Evolutionary conservation across 30 jellyfish, hydroid and myxozoan species (phyloP), one percentile per base, ranked within the genome.

Genomic region (Mastigias papua): DNA sequence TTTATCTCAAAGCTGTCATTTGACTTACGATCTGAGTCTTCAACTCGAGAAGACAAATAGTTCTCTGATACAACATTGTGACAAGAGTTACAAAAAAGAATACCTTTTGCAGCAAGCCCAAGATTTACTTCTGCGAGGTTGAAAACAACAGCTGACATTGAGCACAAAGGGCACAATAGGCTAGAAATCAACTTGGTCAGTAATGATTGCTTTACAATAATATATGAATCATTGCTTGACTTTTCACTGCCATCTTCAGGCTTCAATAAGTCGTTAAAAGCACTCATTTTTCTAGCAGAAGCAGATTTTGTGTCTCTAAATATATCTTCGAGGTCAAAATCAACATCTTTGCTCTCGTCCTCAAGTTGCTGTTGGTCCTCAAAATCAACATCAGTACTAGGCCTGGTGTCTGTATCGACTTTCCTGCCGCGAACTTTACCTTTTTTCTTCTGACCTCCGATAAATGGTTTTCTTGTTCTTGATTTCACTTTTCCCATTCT

Each of bases 1-100:
- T 83, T 83, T 21, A 78, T 25, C 8, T 78, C 80, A 75, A 75
- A 57, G 31, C 76, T 28, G n/a, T 33, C 37, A 42, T n/a, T n/a
- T n/a, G n/a, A n/a, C n/a, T n/a, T n/a, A n/a, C n/a, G n/a, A n/a
- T n/a, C n/a, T n/a, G n/a, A 29, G 31, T 29, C 64, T 62, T 29
- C 48, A 46, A 20, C 48, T 46, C 22, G 50, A 31, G 46, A 72
- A 72, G 11, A 48, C 73, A 74, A 51, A 49, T 21, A 72, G 86
- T 67, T 74, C 86, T 4, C 80, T 10, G 4, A 68, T 62, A 31
- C 28, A 26, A 10, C 57, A 8, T 26, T 68, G 62, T 32, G 25
- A 62, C 80, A 68, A 68, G 13, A 26, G 2, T 51, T n/a, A 20
- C 29, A n/a, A n/a, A n/a, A n/a, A n/a, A n/a, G n/a, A n/a, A n/a